These are phyloP conservation scores for Pyrochroa serraticornis DNA, from an alignment of 2,888 invertebrate species.

Conservation along the genomic window DNA sequence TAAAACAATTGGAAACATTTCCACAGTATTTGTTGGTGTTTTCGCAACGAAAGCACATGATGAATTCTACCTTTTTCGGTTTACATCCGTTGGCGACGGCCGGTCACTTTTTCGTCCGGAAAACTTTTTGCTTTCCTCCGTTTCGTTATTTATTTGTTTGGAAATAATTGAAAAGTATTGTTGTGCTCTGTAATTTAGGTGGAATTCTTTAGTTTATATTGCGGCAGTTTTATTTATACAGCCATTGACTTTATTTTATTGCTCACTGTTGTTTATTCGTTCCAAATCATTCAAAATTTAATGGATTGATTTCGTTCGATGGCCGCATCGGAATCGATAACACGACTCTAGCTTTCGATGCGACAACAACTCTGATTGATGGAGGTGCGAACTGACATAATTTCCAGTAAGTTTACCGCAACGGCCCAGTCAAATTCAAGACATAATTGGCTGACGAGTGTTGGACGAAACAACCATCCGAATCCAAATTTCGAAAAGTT, in stretches of 20 bases:
- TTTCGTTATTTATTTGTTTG: conserved; percentile 30
- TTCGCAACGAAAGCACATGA: conserved; percentile 6
- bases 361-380: background rate
- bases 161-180: conserved; percentile 35
- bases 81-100: conserved; percentile 30
- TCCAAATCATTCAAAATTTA: conserved; percentile 22
- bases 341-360: background rate
- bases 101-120: conserved; percentile 24
- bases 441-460: too few relatives aligned
- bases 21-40: too few relatives aligned
- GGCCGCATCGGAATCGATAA: conserved; percentile 10
- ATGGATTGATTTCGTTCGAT: conserved; percentile 11
- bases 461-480: too few relatives aligned
- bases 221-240: conserved; percentile 29
- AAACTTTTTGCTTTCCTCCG: conserved; percentile 30
- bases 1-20: too few relatives aligned
- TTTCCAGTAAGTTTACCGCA: background rate
- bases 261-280: conserved; percentile 25
- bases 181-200: conserved; percentile 28
- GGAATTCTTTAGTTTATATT: conserved; percentile 32
- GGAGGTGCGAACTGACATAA: background rate
- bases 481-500: too few relatives aligned
- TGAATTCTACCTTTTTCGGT: conserved; percentile 22
- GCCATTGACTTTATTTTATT: conserved; percentile 30
- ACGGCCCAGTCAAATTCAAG: background rate